phyloP scores from a whole-genome alignment of 2,797 vertebrate genomes.

The Gymnodraco acuticeps region DNA sequence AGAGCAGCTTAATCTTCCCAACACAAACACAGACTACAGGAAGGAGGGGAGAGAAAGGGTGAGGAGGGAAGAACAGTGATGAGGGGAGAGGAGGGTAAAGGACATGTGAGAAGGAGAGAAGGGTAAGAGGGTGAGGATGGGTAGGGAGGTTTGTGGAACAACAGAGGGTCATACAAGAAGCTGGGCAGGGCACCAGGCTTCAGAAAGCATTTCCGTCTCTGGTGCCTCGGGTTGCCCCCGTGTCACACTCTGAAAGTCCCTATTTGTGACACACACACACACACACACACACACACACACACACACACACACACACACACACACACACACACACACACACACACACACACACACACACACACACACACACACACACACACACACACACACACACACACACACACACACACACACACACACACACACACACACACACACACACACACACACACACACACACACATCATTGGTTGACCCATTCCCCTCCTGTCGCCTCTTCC shows the following conservation, averaged over 20 bases:
- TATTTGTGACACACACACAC: slow-evolving; percentile 22
- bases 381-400: not conserved
- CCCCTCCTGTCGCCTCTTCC: slow-evolving; percentile 16
- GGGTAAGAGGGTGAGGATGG: slow-evolving; percentile 35
- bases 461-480: slow-evolving; percentile 16
- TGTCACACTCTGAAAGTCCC: slow-evolving; percentile 55
- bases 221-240: slow-evolving; percentile 40
- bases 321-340: slow-evolving; percentile 14
- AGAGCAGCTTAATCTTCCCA: slow-evolving; percentile 89
- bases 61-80: slow-evolving; percentile 51
- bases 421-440: no score
- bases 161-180: slow-evolving; percentile 35
- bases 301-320: slow-evolving; percentile 9
- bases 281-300: not conserved
- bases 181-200: slow-evolving; percentile 39
- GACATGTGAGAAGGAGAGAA: slow-evolving; percentile 34
- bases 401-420: not conserved
- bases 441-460: slow-evolving; percentile 15
- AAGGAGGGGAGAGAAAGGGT: slow-evolving; percentile 68
- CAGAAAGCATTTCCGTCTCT: slow-evolving; percentile 60
- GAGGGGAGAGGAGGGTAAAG: slow-evolving; percentile 32
- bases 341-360: slow-evolving; percentile 10
- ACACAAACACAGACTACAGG: slow-evolving; percentile 84
- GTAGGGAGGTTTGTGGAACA: slow-evolving; percentile 32
- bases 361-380: not conserved